A percentile compares a stretch with the other conserved stretches of the same genome.
These are phyloP conservation scores for Ceyx margarethae DNA, from an alignment of 2,113 vertebrate species.

Conservation along the genomic window DNA sequence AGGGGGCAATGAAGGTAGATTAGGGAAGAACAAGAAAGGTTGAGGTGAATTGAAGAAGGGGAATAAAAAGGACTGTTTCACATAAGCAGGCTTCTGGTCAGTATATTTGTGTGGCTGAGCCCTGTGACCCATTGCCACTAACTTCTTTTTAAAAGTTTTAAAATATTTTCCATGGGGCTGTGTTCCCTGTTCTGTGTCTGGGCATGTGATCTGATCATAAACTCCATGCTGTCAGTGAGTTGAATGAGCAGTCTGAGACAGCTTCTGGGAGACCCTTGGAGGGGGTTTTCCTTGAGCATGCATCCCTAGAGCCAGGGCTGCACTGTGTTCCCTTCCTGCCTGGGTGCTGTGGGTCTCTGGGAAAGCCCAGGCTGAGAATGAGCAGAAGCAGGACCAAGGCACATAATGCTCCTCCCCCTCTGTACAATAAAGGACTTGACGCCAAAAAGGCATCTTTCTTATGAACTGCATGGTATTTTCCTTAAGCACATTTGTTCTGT, in stretches of 20 bases:
- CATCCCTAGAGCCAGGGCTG: not conserved
- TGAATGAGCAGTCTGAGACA: not conserved
- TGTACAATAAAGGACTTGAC: not conserved
- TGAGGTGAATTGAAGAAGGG: not conserved
- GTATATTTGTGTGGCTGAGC: not conserved
- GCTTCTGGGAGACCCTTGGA: not conserved
- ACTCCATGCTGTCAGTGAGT: not conserved
- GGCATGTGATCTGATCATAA: not conserved
- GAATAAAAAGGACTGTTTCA: not conserved
- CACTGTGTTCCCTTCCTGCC: fast-evolving
- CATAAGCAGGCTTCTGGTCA: not conserved
- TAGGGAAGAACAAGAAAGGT: not conserved
- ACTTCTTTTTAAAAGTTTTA: not conserved
- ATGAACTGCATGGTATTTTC: not conserved
- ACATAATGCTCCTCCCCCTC: not conserved
- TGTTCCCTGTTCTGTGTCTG: not conserved
- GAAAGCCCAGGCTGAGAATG: not conserved
- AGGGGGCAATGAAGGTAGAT: not conserved
- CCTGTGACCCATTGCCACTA: not conserved
- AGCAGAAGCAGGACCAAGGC: not conserved
- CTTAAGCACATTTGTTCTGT: not conserved
- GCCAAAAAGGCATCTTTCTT: not conserved
- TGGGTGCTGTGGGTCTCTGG: not conserved
- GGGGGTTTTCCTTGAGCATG: not conserved
- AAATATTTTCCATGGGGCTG: not conserved